Evolutionary conservation across 2,888 invertebrate species (phyloP).

Genomic region (Lutraria lutraria): DNA sequence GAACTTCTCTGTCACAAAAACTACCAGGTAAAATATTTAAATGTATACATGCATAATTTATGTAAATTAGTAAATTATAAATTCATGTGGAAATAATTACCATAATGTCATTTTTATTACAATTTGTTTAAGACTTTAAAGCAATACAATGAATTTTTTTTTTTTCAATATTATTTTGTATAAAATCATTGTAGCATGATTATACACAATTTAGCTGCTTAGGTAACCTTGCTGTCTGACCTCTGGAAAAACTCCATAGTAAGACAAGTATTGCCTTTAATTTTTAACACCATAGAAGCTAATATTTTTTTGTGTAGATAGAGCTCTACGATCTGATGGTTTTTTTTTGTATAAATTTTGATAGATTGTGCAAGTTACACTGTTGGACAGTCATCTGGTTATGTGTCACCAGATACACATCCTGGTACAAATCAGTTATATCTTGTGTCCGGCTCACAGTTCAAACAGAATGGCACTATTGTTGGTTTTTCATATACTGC

Average conservation of each 20-base stretch:
- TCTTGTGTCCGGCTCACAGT: conserved; percentile 56
- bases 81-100: too few relatives aligned
- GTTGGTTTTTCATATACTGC: conserved; percentile 61
- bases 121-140: too few relatives aligned
- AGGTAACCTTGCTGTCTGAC: too few relatives aligned
- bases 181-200: too few relatives aligned
- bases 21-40: conserved; percentile 47
- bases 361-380: conserved; percentile 54
- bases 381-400: conserved; percentile 50
- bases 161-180: too few relatives aligned
- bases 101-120: too few relatives aligned
- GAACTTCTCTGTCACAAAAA: conserved; percentile 40
- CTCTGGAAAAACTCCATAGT: not conserved
- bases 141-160: too few relatives aligned
- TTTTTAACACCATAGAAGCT: not conserved
- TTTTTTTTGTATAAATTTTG: not conserved
- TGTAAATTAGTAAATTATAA: too few relatives aligned
- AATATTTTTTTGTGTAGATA: not conserved
- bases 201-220: too few relatives aligned
- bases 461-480: conserved; percentile 61
- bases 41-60: too few relatives aligned
- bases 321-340: not conserved
- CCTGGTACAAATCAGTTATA: conserved; percentile 57
- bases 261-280: not conserved
- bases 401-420: conserved; percentile 34